Percentiles rank a stretch among this genome's conserved stretches.
phyloP scores from a whole-genome alignment of 2,113 vertebrate genomes.

The Poeciliopsis prolifica region DNA sequence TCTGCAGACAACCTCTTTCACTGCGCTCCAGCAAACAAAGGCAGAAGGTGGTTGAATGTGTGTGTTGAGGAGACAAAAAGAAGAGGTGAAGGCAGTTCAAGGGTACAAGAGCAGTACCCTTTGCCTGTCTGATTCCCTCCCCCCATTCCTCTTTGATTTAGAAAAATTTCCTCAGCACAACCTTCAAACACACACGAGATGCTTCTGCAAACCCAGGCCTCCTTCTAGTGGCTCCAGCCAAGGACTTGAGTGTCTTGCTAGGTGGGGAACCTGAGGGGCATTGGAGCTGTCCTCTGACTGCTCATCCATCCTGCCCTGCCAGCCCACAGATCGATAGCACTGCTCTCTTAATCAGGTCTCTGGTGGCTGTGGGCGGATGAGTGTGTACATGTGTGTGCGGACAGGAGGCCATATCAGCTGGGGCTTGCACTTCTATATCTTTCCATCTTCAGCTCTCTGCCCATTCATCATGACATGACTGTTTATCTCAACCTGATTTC shows the following conservation, averaged over 20 bases:
- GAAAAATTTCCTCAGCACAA: background rate
- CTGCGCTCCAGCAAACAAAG: constrained; percentile 72
- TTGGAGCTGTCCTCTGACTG: constrained; percentile 71
- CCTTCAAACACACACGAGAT: background rate
- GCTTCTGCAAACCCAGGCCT: constrained; percentile 13
- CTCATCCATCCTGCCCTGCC: constrained; percentile 81
- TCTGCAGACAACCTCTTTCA: constrained; percentile 78
- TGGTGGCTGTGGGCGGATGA: constrained; percentile 72
- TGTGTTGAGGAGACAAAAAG: constrained; percentile 35
- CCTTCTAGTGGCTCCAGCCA: constrained; percentile 38
- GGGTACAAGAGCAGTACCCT: constrained; percentile 63
- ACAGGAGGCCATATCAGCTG: constrained; percentile 48
- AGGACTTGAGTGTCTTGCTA: constrained; percentile 58
- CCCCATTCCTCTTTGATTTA: too few relatives aligned
- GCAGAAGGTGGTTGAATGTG: constrained; percentile 43
- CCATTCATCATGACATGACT: constrained; percentile 51
- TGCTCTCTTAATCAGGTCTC: constrained; percentile 85
- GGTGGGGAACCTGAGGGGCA: constrained; percentile 56
- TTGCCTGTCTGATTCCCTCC: background rate
- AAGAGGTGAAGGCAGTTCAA: constrained; percentile 69
- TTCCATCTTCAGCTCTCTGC: constrained; percentile 50
- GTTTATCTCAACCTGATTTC: constrained; percentile 55
- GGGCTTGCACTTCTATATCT: constrained; percentile 61
- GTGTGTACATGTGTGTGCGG: constrained; percentile 34
- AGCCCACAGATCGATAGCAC: constrained; percentile 78